Base-by-base conservation (phyloP, 2,888 invertebrate genomes). In the Perizoma flavofasciatum region DNA sequence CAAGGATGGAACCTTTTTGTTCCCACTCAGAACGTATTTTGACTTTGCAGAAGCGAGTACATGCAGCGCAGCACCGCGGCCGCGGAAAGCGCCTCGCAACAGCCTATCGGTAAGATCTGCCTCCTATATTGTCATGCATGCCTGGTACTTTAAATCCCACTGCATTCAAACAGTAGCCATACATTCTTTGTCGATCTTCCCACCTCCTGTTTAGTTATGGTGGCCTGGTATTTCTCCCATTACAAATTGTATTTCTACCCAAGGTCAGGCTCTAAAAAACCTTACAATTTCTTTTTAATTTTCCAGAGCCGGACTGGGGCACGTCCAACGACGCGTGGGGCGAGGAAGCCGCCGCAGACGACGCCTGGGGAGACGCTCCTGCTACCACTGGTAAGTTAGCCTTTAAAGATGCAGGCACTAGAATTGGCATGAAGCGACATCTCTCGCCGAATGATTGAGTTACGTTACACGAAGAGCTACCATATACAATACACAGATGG, bases 241-340 rank as follows among this genome's bases (percentile, higher is more conserved):
- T 22, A 22, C 22, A 22, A 22, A 22, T 22, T 22, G 22, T 22
- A 3, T 22, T 22, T 3, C 1, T 22, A 3, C 3, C 22, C 3
- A 22, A 22, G 22, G 22, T 22, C 22, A 22, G 22, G 22, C 22
- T 3, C 22, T 22, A 22, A 22, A 22, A 22, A 1, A 22, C 1
- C 22, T 22, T 22, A 22, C 22, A 22, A 22, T 22, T 22, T 22
- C 22, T 22, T 22, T 22, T 2, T 22, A 22, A 22, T 37, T 60
- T 49, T 32, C 54, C 59, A 73, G 94, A 94, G 9, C 92, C 94
- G 8, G 93, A 93, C 1, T 95, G 95, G 95, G 93, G 90, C 9
- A 81, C 88, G 0, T 73, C 89, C 0, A 77, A 86, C 34, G 88
- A 90, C 52, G 86, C 88, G 10, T 94, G 94, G 94, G 93, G 93